Evolutionary conservation across 2,888 invertebrate species (phyloP), one percentile per base, ranked within the genome.

Genomic region (Tuta absoluta): DNA sequence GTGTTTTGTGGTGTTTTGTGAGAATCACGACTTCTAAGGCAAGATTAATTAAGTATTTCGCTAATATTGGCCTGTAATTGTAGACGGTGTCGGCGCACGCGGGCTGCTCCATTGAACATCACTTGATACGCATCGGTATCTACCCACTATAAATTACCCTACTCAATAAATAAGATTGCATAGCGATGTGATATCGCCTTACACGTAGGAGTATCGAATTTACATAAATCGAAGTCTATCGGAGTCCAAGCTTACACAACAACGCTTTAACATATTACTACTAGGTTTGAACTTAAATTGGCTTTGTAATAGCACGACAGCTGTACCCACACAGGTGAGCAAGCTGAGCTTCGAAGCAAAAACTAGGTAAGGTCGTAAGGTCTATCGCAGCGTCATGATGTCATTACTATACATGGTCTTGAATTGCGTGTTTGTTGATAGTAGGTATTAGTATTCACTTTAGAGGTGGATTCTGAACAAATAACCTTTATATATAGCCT

Each of bases 1-100:
- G 65, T 71, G 68, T 71, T 63, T 66, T 71, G 63, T 66, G 64
- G 65, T 69, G 66, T 68, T 37, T 41, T 61, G 58, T 10, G 23
- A 19, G 53, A 28, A 21, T 24, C 28, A 17, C 49, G n/a, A 41
- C 41, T 56, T 45, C 12, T 51, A 21, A 23, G 37, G 48, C 58
- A 63, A 59, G 51, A 62, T 19, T 51, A 19, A 21, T 10, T 10
- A 53, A 63, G 37, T 59, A 63, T 23, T 59, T 58, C 17, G 38
- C 10, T 41, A 66, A 66, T 63, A 63, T 63, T 51, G 38, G 38
- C n/a, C 57, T 59, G 62, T 59, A 64, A 64, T 45, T 63, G 38
- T 58, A 53, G 51, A 62, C 60, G 28, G 62, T 28, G 62, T 41
- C 23, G 53, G 62, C 64, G 64, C 59, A 64, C 66, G 61, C 63